Evolutionary conservation across 2,888 invertebrate genomes (phyloP).

Genomic region (Eledone cirrhosa): DNA sequence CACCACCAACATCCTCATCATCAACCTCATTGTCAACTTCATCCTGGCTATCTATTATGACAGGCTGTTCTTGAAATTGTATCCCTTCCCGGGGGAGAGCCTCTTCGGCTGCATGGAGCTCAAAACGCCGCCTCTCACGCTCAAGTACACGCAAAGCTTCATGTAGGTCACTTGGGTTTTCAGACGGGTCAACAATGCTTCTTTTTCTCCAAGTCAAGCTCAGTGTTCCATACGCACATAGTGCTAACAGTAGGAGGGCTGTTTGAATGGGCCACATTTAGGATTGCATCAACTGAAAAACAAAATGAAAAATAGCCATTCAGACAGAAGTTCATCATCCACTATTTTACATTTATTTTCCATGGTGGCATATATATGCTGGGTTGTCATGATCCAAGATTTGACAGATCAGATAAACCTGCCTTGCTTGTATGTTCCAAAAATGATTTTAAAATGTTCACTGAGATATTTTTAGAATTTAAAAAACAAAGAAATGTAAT

Average conservation of each 20-base stretch:
- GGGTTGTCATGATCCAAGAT: no score
- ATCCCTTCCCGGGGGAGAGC: not conserved
- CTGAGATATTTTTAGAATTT: no score
- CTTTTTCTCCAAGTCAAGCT: not conserved
- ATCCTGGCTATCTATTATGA: not conserved
- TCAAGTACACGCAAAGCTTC: constrained; percentile 37
- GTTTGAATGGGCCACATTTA: constrained; percentile 14
- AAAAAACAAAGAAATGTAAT: no score
- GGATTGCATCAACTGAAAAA: constrained; percentile 23
- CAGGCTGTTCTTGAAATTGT: not conserved
- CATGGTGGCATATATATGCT: no score
- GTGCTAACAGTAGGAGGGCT: not conserved
- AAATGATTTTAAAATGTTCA: no score
- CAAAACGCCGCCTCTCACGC: constrained; percentile 35
- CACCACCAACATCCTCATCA: not conserved
- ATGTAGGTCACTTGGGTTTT: constrained; percentile 30
- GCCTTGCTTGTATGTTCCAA: no score
- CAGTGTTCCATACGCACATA: constrained; percentile 11
- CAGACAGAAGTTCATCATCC: no score
- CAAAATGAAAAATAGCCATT: not conserved
- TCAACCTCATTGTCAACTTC: not conserved
- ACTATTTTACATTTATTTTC: no score
- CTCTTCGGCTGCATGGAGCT: not conserved
- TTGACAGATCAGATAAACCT: no score
- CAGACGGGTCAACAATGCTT: not conserved